Evolutionary conservation across 2,797 vertebrate species (phyloP).

Genomic region (Cyprinella venusta): DNA sequence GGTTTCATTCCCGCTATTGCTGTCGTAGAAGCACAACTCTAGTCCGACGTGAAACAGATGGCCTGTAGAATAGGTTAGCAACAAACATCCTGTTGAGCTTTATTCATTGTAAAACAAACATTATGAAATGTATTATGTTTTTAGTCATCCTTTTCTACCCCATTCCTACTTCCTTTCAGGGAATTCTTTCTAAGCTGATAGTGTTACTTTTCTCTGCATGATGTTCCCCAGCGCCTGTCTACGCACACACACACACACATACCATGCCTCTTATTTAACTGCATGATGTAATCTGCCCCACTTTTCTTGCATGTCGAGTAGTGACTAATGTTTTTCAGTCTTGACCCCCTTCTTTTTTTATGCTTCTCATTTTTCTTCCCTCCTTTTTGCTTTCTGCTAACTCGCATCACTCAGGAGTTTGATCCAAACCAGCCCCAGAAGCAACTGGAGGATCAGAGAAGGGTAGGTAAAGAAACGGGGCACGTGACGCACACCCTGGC

Average conservation of each 20-base stretch:
- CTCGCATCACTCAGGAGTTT: conserved; percentile 88
- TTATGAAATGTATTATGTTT: background rate
- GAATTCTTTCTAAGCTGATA: conserved; percentile 13
- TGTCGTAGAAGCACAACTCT: conserved; percentile 8
- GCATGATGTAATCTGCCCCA: conserved; percentile 71
- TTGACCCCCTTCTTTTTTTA: conserved; percentile 73
- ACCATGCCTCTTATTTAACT: conserved; percentile 69
- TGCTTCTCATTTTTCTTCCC: conserved; percentile 55
- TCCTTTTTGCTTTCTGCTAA: conserved; percentile 76
- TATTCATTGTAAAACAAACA: background rate
- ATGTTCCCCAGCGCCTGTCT: conserved; percentile 49
- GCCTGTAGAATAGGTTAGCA: conserved; percentile 2
- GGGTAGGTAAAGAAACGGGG: conserved; percentile 85
- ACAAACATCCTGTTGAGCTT: background rate
- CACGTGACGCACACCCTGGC: background rate
- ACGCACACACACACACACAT: background rate
- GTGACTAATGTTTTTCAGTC: conserved; percentile 77
- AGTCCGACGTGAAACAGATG: conserved; percentile 33
- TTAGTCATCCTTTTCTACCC: background rate
- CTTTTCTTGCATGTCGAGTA: conserved; percentile 71
- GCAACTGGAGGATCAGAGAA: conserved; percentile 96
- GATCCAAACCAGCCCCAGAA: conserved; percentile 94
- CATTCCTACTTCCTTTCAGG: background rate
- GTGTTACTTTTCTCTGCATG: conserved; percentile 65
- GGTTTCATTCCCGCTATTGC: conserved; percentile 56